These are phyloP conservation scores for Corvus moneduloides DNA, from an alignment of 2,113 vertebrate species.

Conservation along the genomic window DNA sequence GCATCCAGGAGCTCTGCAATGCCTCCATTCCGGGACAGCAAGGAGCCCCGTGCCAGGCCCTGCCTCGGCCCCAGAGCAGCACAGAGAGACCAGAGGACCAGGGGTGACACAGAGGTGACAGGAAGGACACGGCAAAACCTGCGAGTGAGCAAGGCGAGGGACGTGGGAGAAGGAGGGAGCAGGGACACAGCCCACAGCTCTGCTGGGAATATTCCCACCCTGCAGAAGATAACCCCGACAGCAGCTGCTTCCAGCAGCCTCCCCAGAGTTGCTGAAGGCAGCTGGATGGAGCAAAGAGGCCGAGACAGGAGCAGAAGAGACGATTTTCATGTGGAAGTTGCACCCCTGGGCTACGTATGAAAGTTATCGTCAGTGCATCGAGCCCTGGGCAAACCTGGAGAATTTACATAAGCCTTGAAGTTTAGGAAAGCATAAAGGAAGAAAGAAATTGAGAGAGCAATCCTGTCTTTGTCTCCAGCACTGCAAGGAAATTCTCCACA, in stretches of 20 bases:
- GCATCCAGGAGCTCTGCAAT: rapidly evolving
- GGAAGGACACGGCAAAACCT: rapidly evolving
- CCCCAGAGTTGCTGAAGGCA: background rate
- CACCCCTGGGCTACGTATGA: background rate
- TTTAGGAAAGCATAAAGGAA: background rate
- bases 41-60: background rate
- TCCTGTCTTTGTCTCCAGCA: background rate
- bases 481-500: background rate
- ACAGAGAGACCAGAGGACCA: background rate
- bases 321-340: background rate
- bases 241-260: background rate
- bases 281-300: background rate
- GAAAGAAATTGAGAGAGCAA: background rate
- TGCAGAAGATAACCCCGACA: background rate
- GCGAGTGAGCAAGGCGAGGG: background rate
- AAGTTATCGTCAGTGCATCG: background rate
- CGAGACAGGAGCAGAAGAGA: background rate
- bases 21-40: background rate
- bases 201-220: background rate
- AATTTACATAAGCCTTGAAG: slow-evolving; percentile 29
- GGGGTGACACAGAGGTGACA: background rate
- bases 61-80: background rate
- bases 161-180: background rate
- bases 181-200: background rate
- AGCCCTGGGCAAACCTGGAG: background rate